Evolutionary conservation across 2,888 invertebrate species (phyloP).

Genomic region (Mamestra brassicae): DNA sequence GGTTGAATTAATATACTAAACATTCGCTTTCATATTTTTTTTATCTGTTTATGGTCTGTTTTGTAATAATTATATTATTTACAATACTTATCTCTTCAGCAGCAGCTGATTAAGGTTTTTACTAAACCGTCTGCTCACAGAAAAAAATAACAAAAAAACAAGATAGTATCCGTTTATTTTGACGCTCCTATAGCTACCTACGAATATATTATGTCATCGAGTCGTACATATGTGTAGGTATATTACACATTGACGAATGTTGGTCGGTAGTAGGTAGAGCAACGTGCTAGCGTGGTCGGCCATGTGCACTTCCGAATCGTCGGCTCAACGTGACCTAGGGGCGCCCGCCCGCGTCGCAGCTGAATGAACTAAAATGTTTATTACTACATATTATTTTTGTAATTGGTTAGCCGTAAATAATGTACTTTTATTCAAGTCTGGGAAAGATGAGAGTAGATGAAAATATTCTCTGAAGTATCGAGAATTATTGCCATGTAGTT

Average conservation of each 20-base stretch:
- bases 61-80: neutral
- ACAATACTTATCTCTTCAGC: neutral
- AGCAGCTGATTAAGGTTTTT: no score
- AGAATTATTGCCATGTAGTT: neutral
- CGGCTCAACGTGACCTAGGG: conserved; percentile 70
- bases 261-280: conserved; percentile 38
- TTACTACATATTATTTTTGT: neutral
- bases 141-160: neutral
- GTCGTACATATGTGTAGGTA: conserved; percentile 12
- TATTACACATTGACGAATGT: conserved; percentile 49
- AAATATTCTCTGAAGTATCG: neutral
- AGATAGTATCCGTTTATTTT: conserved; percentile 11
- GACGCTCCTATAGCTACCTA: neutral
- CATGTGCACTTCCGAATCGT: conserved; percentile 72
- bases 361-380: conserved; percentile 18
- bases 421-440: neutral
- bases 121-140: neutral
- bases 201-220: conserved; percentile 19
- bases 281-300: conserved; percentile 67
- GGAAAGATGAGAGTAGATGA: no score
- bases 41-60: neutral
- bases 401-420: neutral
- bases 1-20: no score
- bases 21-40: no score
- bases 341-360: conserved; percentile 7